Base-by-base conservation (phyloP, 1,140 invertebrate species). In the Pectinophora gossypiella region DNA sequence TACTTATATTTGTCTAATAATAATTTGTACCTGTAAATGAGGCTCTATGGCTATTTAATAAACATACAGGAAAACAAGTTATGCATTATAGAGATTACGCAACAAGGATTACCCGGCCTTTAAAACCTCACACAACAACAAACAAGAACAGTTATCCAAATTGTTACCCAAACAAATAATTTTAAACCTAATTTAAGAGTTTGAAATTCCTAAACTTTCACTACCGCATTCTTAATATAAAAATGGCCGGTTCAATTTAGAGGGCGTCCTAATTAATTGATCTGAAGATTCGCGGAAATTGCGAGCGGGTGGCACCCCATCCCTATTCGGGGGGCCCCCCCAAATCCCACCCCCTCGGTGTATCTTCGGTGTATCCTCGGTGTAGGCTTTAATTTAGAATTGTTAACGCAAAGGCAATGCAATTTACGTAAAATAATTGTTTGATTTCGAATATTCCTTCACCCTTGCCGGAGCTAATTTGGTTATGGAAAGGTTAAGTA, bases 361-460 rank as follows among this genome's bases (percentile, higher is more conserved):
- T 84, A 84, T 81, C 74, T 79, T 78, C 72, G n/a, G n/a, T n/a
- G n/a, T n/a, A n/a, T n/a, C n/a, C n/a, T n/a, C n/a, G n/a, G n/a
- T n/a, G n/a, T n/a, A n/a, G 68, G 72, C 75, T 82, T 79, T 79
- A 85, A 85, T 85, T 85, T 85, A 73, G 76, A 77, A 85, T 76
- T 81, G 76, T 85, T 81, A 81, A 72, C 72, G 68, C 68, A 79
- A 78, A 80, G 72, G 76, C 72, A 79, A 79, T 83, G 81, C 81
- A 85, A 85, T 85, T 83, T 85, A 79, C 71, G 73, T 85, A 72
- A 83, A 81, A 85, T 82, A 83, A 85, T 82, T 83, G 79, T 85
- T 84, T 81, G 81, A 82, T 81, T 82, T 76, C 68, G 64, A 75
- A 80, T 74, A 82, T 72, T 77, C 64, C 54, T 53, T 62, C 53